These are phyloP conservation scores for Drosophila subobscura DNA, from an alignment of 1,140 invertebrate genomes.

Conservation along the genomic window DNA sequence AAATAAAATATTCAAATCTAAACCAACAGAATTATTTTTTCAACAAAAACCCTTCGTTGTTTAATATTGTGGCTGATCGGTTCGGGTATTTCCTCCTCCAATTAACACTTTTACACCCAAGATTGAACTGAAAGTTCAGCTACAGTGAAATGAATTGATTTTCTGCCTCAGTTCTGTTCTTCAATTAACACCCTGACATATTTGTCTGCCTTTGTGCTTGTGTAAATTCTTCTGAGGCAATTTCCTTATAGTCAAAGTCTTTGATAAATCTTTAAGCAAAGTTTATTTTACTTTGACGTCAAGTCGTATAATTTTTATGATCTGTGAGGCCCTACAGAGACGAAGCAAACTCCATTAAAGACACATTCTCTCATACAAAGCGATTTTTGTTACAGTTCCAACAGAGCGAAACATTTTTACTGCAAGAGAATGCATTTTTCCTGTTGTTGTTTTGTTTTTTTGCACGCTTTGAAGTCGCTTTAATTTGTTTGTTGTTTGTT, in stretches of 20 bases:
- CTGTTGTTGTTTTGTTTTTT: slow-evolving; percentile 51
- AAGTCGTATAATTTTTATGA: slow-evolving; percentile 63
- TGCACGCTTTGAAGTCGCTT: slow-evolving; percentile 46
- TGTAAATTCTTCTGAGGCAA: slow-evolving; percentile 4
- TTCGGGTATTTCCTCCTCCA: no score
- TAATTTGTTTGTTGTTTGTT: slow-evolving; percentile 36
- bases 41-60: no score
- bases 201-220: slow-evolving; percentile 2
- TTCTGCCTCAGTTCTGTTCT: slow-evolving; percentile 10
- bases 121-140: no score
- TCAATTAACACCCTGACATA: slow-evolving; percentile 3
- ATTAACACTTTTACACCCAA: no score
- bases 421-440: slow-evolving; percentile 28
- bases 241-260: slow-evolving; percentile 18
- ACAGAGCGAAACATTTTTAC: slow-evolving; percentile 61
- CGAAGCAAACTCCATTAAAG: slow-evolving; percentile 24
- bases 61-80: no score
- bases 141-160: slow-evolving; percentile 1
- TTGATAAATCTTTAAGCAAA: slow-evolving; percentile 18
- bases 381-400: slow-evolving; percentile 50
- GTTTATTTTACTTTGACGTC: slow-evolving; percentile 48
- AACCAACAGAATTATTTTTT: no score
- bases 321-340: slow-evolving; percentile 16
- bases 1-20: no score
- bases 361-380: slow-evolving; percentile 29